Base-by-base conservation (phyloP, 2,888 invertebrate genomes). In the Ochlodes sylvanus region DNA sequence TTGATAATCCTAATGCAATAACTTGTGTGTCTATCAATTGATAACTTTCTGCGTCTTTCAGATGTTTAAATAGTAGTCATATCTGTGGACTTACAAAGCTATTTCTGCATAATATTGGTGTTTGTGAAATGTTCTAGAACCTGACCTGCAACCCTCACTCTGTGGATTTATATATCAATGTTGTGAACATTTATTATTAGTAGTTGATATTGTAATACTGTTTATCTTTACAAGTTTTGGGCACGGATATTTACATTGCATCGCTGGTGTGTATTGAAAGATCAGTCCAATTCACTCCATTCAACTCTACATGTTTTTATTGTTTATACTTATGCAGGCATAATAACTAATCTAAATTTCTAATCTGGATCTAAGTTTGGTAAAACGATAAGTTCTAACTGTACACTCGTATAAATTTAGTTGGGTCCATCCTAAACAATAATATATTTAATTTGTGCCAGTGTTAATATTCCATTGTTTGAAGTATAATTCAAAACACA, bases 161-260 rank as follows among this genome's bases (percentile, higher is more conserved):
- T 0, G n/a, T 34, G 12, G 15, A 47, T 44, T 14, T n/a, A 27
- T 55, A 27, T 34, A 50, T 60, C 44, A 50, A 47, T 50, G 61
- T 61, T 50, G 61, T 50, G 61, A 47, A 47, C 7, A 50, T 34
- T 34, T 55, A 38, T 57, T 38, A 9, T 42, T 47, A 47, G 50
- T 50, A 61, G 61, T n/a, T 34, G 17, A 19, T 60, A 47, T 47
- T 27, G 47, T 61, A 47, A 34, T 12, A 27, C 17, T 60, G 42
- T 58, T 10, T 57, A 42, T 44, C 27, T 60, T 34, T 50, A 50
- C 50, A 60, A 21, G 12, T 42, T 58, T 58, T 61, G 61, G 50
- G 12, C 34, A 47, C 32, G 12, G 61, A 17, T 14, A 44, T 42
- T 47, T 17, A 47, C 34, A 21, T 60, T 47, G 50, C 42, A 21